Conservation (phyloP, 2,888 invertebrate genomes). For the Cantharis flavilabris region DNA sequence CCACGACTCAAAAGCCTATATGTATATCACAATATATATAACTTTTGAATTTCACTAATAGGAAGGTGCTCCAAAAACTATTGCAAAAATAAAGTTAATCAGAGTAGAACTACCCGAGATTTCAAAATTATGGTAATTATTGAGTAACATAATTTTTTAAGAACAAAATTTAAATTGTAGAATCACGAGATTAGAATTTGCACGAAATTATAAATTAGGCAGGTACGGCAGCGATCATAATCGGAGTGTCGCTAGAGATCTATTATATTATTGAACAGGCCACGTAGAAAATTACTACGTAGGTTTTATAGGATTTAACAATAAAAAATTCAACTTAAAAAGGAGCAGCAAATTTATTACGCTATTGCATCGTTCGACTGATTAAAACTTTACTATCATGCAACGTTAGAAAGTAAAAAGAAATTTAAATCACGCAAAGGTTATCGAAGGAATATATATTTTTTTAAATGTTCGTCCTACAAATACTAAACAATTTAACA, state of each 20-base stretch:
- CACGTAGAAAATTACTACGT: too few relatives aligned
- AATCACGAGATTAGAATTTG: not conserved
- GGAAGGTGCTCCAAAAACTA: not conserved
- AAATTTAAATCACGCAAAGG: not conserved
- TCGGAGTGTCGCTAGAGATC: not conserved
- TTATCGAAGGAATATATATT: not conserved
- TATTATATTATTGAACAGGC: not conserved
- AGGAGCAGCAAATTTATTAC: not conserved
- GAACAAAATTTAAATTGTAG: not conserved
- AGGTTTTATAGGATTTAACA: not conserved
- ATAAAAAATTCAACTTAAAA: not conserved
- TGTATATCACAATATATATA: not conserved
- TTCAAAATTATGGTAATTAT: not conserved
- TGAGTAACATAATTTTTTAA: not conserved
- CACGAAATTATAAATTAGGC: not conserved
- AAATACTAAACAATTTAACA: not conserved
- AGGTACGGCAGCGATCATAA: not conserved
- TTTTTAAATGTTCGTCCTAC: not conserved
- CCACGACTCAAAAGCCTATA: not conserved
- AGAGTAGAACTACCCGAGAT: not conserved
- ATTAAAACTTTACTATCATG: not conserved
- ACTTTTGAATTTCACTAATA: not conserved
- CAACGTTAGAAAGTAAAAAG: not conserved
- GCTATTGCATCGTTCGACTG: not conserved
- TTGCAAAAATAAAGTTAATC: not conserved